Percentiles rank a stretch among this genome's conserved stretches.
Conservation (phyloP, 1,140 invertebrate genomes). For the Drosophila tropicalis region DNA sequence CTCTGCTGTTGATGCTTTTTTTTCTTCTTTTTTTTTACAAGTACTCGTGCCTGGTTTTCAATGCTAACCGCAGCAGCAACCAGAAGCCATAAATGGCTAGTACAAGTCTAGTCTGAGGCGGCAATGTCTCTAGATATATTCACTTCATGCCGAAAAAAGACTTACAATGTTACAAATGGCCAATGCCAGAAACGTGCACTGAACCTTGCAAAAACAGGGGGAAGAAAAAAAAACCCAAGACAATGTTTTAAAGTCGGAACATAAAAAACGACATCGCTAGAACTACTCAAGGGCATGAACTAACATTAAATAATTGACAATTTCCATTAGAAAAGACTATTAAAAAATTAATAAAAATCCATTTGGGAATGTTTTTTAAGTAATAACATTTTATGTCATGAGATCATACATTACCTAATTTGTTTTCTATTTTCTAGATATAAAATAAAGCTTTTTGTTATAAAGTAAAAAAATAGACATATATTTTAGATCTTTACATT, state of each 20-base stretch:
- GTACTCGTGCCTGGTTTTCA: slow-evolving; percentile 44
- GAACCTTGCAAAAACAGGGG: slow-evolving; percentile 42
- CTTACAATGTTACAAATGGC: slow-evolving; percentile 70
- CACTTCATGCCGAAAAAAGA: slow-evolving; percentile 51
- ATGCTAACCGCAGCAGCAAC: slow-evolving; percentile 69
- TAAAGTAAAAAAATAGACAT: too few species aligned
- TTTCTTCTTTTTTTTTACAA: slow-evolving; percentile 59
- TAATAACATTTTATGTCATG: too few species aligned
- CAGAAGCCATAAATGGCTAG: slow-evolving; percentile 80
- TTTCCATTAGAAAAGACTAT: not conserved
- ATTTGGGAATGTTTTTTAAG: too few species aligned
- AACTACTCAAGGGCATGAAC: slow-evolving; percentile 2
- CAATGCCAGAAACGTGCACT: slow-evolving; percentile 59
- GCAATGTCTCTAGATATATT: slow-evolving; percentile 27
- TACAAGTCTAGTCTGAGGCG: slow-evolving; percentile 68
- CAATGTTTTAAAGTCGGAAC: not conserved
- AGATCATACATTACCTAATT: too few species aligned
- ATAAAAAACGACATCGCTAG: not conserved
- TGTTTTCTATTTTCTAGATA: too few species aligned
- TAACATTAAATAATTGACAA: not conserved
- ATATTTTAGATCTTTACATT: too few species aligned
- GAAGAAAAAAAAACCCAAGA: slow-evolving; percentile 3
- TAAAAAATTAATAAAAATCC: slow-evolving; percentile 7
- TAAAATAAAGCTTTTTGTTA: too few species aligned
- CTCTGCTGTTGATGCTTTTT: slow-evolving; percentile 58